These are phyloP conservation scores for Meta bourneti DNA, from an alignment of 2,888 invertebrate species.

Conservation along the genomic window DNA sequence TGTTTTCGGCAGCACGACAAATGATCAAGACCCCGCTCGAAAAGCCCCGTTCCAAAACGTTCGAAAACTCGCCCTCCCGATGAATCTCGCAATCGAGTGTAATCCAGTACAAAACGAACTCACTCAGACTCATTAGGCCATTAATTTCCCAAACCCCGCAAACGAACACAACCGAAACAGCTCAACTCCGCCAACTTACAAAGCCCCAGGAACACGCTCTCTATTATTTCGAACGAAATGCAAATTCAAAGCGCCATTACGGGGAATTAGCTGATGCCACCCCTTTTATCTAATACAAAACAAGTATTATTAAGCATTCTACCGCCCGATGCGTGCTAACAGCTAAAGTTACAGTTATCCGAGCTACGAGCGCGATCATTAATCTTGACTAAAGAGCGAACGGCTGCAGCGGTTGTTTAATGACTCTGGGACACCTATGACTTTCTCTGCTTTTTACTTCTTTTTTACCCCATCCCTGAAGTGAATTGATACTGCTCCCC, in stretches of 20 bases:
- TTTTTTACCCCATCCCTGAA: not conserved
- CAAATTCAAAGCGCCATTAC: not conserved
- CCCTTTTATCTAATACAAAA: not conserved
- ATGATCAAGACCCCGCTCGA: not conserved
- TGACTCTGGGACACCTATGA: not conserved
- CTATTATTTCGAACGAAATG: not conserved
- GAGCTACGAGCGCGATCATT: not conserved
- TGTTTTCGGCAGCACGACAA: not conserved
- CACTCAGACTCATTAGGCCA: not conserved
- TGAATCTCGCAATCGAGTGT: not conserved
- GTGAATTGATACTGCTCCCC: constrained; percentile 21
- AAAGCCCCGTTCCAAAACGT: not conserved
- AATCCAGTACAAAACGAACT: not conserved
- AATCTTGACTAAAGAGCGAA: constrained; percentile 6
- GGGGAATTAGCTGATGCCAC: not conserved
- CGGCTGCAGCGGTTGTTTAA: not conserved
- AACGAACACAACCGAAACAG: not conserved
- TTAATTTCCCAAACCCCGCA: not conserved
- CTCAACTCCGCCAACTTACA: not conserved
- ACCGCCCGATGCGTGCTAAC: not conserved
- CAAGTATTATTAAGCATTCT: not conserved
- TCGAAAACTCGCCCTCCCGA: not conserved
- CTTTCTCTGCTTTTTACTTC: not conserved
- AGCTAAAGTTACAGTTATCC: not conserved
- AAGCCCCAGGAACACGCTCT: not conserved